Evolutionary conservation across 1,140 invertebrate genomes (phyloP), one percentile per base, ranked within the genome.

Genomic region (Drosophila busckii): DNA sequence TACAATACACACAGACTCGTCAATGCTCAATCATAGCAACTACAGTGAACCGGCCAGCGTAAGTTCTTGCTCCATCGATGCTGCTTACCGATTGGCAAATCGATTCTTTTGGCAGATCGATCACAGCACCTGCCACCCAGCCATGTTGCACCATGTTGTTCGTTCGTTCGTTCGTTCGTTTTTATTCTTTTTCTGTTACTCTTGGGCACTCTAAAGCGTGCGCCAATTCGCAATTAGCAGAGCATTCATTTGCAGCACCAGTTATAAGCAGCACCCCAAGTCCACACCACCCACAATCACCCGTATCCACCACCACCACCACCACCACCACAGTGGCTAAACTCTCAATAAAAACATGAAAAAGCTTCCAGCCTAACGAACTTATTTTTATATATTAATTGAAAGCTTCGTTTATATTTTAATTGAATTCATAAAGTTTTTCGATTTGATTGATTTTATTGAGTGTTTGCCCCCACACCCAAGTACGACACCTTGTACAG

Each of bases 41-140:
- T 67, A 80, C 70, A 76, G 70, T 59, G 83, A 85, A 54, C 76
- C 71, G 60, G 68, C 60, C 76, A 85, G 83, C 71, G 83, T 85
- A 85, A 85, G 83, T 85, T 44, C 28, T 22, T 34, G 31, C 56
- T 37, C 55, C 56, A 42, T 54, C 58, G 38, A 59, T 45, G 53
- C 29, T 26, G 10, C 32, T 45, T 20, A 40, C 45, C 44, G 42
- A 53, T 13, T 16, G 12, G 41, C 16, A 29, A 28, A 29, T n/a
- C n/a, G n/a, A n/a, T n/a, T n/a, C n/a, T n/a, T n/a, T n/a, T n/a
- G n/a, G n/a, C n/a, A n/a, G n/a, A n/a, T n/a, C n/a, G n/a, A n/a
- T n/a, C n/a, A n/a, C n/a, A n/a, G n/a, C n/a, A n/a, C n/a, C n/a
- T n/a, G n/a, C n/a, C n/a, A n/a, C n/a, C n/a, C n/a, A n/a, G n/a